Conservation (phyloP, 2,113 vertebrate species). For the Stomatorhinus ivindoensis region DNA sequence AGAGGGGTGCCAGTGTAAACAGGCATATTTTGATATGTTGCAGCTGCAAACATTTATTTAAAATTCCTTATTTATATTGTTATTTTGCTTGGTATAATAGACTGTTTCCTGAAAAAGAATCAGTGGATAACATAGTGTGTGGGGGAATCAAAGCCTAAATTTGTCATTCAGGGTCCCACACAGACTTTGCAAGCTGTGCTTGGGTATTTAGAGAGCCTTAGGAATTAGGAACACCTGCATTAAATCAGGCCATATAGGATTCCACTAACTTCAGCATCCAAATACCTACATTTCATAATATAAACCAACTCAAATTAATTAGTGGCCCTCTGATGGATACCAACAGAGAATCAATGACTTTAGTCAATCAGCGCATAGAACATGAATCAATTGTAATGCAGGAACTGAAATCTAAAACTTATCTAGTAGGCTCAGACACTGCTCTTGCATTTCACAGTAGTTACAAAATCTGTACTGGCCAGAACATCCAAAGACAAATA, state of each 20-base stretch:
- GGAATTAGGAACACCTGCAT: neutral
- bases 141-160: slow-evolving; percentile 44
- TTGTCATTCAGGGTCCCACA: slow-evolving; percentile 44
- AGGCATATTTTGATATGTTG: neutral
- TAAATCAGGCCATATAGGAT: neutral
- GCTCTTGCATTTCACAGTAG: neutral
- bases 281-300: neutral
- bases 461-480: neutral
- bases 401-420: neutral
- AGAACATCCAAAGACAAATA: neutral
- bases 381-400: neutral
- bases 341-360: neutral
- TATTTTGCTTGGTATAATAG: slow-evolving; percentile 20
- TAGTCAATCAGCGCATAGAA: neutral
- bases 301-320: neutral
- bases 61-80: neutral
- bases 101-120: slow-evolving; percentile 43
- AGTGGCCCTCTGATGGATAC: neutral
- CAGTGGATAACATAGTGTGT: slow-evolving; percentile 33
- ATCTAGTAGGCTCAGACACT: neutral
- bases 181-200: slow-evolving; percentile 38
- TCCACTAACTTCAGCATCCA: neutral
- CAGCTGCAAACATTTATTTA: neutral
- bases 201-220: slow-evolving; percentile 28
- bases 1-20: neutral